These are phyloP conservation scores for Grammomys surdaster DNA, from an alignment of 2,113 vertebrate species.

Conservation along the genomic window DNA sequence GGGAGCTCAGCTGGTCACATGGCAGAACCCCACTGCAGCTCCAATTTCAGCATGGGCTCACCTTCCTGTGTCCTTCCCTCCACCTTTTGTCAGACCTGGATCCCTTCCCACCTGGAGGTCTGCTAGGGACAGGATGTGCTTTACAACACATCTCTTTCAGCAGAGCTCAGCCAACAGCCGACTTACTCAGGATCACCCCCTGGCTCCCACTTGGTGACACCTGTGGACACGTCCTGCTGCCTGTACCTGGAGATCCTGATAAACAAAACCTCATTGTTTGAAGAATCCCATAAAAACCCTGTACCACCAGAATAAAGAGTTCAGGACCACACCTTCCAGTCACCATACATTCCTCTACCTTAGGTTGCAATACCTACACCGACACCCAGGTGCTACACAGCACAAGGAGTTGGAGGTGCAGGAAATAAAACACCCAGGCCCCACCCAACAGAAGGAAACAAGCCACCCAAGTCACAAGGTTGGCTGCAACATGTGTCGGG, in stretches of 20 bases:
- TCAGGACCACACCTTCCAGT: background rate
- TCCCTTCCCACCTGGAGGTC: conserved; percentile 57
- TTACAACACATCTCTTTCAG: conserved; percentile 5
- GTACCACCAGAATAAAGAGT: background rate
- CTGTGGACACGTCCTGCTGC: background rate
- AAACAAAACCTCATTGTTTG: background rate
- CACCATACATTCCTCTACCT: background rate
- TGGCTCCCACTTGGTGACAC: background rate
- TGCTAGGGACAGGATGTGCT: conserved; percentile 64
- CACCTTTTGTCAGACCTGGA: conserved; percentile 31
- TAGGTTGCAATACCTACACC: background rate
- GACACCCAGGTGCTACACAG: background rate
- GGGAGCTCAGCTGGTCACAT: background rate
- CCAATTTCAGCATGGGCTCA: conserved; percentile 10
- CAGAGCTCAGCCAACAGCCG: conserved; percentile 46
- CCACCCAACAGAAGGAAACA: conserved; percentile 32
- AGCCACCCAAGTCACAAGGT: conserved; percentile 69
- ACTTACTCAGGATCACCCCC: background rate
- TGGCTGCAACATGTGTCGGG: conserved; percentile 55
- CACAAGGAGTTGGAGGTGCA: background rate
- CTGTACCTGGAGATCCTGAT: background rate
- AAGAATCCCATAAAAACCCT: background rate
- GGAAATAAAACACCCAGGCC: conserved; percentile 59
- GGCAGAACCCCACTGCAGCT: conserved; percentile 12
- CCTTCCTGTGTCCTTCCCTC: background rate